phyloP scores from a whole-genome alignment of 2,888 invertebrate genomes.

The Volucella bombylans region DNA sequence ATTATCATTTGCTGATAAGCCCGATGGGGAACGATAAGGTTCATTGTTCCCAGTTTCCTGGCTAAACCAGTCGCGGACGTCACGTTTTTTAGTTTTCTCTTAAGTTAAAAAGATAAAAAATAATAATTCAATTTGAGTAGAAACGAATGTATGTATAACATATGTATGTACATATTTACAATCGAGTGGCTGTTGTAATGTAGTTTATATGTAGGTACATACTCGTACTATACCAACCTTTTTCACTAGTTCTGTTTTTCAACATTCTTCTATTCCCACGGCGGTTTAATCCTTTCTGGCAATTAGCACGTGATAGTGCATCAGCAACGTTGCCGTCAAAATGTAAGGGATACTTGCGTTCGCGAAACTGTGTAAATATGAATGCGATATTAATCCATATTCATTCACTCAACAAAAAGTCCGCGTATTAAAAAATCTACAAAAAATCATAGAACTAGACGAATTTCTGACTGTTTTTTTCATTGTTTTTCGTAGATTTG shows the following conservation, averaged over 20 bases:
- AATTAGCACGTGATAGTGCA: conserved; percentile 82
- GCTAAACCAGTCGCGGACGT: conserved; percentile 81
- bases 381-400: not conserved
- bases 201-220: not conserved
- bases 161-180: not conserved
- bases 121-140: not conserved
- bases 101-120: conserved; percentile 52
- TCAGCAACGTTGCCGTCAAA: conserved; percentile 81
- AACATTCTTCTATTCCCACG: conserved; percentile 81
- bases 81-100: conserved; percentile 83
- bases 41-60: conserved; percentile 77
- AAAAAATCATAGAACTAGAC: not conserved
- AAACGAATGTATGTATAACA: not conserved
- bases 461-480: not conserved
- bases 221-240: conserved; percentile 79
- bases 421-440: not conserved
- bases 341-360: conserved; percentile 82
- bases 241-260: conserved; percentile 81
- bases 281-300: conserved; percentile 80
- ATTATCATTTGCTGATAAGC: conserved; percentile 77
- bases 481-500: too few species aligned
- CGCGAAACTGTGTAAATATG: conserved; percentile 79
- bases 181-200: not conserved
- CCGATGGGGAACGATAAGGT: conserved; percentile 79
- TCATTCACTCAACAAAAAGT: not conserved